A percentile compares a stretch with the other conserved stretches of the same genome.
Conservation (phyloP, 2,888 invertebrate genomes). For the Tenthredo distinguenda region DNA sequence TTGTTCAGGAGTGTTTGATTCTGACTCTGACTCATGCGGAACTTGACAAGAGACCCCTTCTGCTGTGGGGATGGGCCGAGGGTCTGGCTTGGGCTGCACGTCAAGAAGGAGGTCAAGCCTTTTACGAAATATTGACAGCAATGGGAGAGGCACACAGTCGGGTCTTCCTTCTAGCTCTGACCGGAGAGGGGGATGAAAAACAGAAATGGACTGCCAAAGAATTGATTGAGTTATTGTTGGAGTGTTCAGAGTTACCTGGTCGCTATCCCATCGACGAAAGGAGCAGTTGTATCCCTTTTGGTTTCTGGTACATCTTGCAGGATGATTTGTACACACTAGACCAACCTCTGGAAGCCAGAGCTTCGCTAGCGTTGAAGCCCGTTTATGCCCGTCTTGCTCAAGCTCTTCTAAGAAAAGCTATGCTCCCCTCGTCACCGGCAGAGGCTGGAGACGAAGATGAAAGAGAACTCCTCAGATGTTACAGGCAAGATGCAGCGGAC, state of each 20-base stretch:
- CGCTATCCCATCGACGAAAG: slow-evolving; percentile 94
- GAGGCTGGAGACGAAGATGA: slow-evolving; percentile 84
- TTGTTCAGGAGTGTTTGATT: slow-evolving; percentile 71
- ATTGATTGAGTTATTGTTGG: slow-evolving; percentile 86
- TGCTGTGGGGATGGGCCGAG: slow-evolving; percentile 73
- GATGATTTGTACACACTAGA: slow-evolving; percentile 78
- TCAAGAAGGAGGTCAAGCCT: slow-evolving; percentile 67
- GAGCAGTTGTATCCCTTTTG: slow-evolving; percentile 91
- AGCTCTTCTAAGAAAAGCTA: slow-evolving; percentile 89
- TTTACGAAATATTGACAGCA: slow-evolving; percentile 72
- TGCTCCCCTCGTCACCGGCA: slow-evolving; percentile 81
- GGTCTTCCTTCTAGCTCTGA: slow-evolving; percentile 80
- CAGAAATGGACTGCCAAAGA: slow-evolving; percentile 81
- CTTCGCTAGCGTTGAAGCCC: slow-evolving; percentile 81
- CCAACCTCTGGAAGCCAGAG: slow-evolving; percentile 67
- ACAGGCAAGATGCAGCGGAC: slow-evolving; percentile 92
- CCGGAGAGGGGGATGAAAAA: slow-evolving; percentile 78
- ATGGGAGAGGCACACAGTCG: slow-evolving; percentile 81
- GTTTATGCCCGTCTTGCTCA: slow-evolving; percentile 89
- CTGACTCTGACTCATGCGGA: slow-evolving; percentile 68
- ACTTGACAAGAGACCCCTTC: slow-evolving; percentile 65
- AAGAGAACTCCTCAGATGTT: slow-evolving; percentile 91
- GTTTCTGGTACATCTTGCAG: slow-evolving; percentile 96
- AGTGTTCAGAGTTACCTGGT: slow-evolving; percentile 90
- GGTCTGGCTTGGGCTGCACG: slow-evolving; percentile 67